Evolutionary conservation across 2,888 invertebrate genomes (phyloP), one percentile per base, ranked within the genome.

Genomic region (Arenicola marina): DNA sequence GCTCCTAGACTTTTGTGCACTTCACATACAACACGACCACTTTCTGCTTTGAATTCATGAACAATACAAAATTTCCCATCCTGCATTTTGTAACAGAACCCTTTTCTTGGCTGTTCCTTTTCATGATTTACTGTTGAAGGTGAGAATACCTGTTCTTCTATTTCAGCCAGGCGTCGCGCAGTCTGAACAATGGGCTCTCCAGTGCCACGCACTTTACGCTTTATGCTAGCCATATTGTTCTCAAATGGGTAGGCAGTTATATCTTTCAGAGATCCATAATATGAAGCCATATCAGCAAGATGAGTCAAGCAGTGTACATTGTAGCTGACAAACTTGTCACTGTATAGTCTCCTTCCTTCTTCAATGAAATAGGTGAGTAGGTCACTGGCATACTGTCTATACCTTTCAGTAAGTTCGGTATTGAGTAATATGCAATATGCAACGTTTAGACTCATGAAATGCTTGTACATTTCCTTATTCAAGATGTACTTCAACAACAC

Each of bases 271-370:
- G 29, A 28, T 31, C 29, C 29, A 21, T 15, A 53, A 11, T 53
- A 11, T 21, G 15, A 4, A 7, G 53, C 53, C 7, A 29, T 15
- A 31, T 53, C 31, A 53, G 53, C 53, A 28, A 53, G 26, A 29
- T 53, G 53, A 11, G 11, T 11, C 53, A 53, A 29, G 31, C 53
- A 53, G 31, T 53, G 53, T 11, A 29, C 31, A 53, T 53, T 53
- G 31, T 53, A 53, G 4, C 28, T 28, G 4, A 53, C 29, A 21
- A 53, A 53, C 53, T 28, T 53, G 48, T 48, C 48, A 18, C 15
- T 48, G 21, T 48, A 48, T 18, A 48, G 48, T 15, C 7, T 11
- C 7, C 11, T 11, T 7, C 28, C 53, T 53, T 53, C 53, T 11
- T 53, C 21, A 7, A 53, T 31, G 29, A 53, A 53, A 53, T 21